Base-by-base conservation (phyloP, 2,888 invertebrate genomes). In the Tinea pellionella region DNA sequence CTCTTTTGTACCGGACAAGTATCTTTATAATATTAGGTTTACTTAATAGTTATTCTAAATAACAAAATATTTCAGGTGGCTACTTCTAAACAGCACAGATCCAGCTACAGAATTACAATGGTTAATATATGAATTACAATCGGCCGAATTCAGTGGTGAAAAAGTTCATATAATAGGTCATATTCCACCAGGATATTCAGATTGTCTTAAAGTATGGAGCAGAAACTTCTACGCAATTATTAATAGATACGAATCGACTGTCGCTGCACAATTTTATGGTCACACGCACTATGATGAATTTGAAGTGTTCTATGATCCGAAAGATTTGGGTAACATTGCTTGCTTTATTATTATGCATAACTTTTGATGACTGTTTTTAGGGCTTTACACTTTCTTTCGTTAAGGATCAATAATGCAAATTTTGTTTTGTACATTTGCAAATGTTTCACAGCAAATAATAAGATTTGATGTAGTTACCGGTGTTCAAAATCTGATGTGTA, bases 121-220 rank as follows among this genome's bases (percentile, higher is more conserved):
- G 98, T 90, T 99, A 60, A 95, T 98, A 63, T 94, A 95, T 68
- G 96, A 97, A 74, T 85, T 99, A 11, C 97, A 97, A 73, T 93
- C 95, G 11, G 97, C 98, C 0, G 98, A 98, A 79, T 94, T 96
- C 74, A 95, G 93, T 65, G 94, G 94, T 12, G 97, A 97, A 77
- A 97, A 98, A 78, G 98, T 98, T 11, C 98, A 98, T 71, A 93
- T 99, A n/a, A 94, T 99, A 60, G 97, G 97, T 0, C 99, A 99
- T 74, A 97, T 98, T 68, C 97, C 97, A 0, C 98, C 98, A 0
- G 97, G 98, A 2, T 95, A 95, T 72, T 92, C 94, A 0, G 97
- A 97, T 75, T 98, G 98, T 70, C 81, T 98, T 37, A 96, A 96
- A 84, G 94, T 97, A 3, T 99, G 98, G 97, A 97, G 97, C 4